These are phyloP conservation scores for Agrotis exclamationis DNA, from an alignment of 2,888 invertebrate genomes.

Conservation along the genomic window DNA sequence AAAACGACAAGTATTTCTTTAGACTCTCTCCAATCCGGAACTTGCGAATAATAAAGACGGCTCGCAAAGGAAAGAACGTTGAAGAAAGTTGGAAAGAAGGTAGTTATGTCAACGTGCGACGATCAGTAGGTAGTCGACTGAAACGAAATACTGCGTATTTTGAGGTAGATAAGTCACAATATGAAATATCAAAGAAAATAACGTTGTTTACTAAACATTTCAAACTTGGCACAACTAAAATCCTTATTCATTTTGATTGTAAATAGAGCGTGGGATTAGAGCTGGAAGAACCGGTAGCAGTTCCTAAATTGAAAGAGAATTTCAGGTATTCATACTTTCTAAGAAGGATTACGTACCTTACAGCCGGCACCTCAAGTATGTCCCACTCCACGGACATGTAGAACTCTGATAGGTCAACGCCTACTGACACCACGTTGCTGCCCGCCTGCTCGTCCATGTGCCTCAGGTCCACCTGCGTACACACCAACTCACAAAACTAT, in stretches of 20 bases:
- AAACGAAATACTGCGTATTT: constrained; percentile 5
- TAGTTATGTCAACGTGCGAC: constrained; percentile 11
- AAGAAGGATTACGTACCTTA: constrained; percentile 92
- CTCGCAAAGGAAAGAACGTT: constrained; percentile 1
- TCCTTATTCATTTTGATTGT: too few relatives aligned
- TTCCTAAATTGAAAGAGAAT: constrained; percentile 1
- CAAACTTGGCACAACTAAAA: too few relatives aligned
- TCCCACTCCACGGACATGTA: constrained; percentile 99
- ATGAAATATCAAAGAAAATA: constrained; percentile 5
- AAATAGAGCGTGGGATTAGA: background rate
- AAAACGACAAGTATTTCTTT: constrained; percentile 26
- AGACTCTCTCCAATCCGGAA: constrained; percentile 5
- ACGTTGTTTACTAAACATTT: background rate
- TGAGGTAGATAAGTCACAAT: background rate
- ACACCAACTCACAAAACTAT: constrained; percentile 69
- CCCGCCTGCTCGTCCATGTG: constrained; percentile 98
- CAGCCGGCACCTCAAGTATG: constrained; percentile 98
- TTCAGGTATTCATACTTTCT: background rate
- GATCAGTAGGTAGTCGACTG: constrained; percentile 4
- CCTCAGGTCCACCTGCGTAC: constrained; percentile 96
- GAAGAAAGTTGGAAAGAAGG: constrained; percentile 8
- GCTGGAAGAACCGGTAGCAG: background rate
- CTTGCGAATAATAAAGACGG: constrained; percentile 24
- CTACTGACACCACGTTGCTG: constrained; percentile 97
- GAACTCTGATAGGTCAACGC: constrained; percentile 99